phyloP scores from a whole-genome alignment of 2,888 invertebrate genomes.

The Eupithecia inturbata region DNA sequence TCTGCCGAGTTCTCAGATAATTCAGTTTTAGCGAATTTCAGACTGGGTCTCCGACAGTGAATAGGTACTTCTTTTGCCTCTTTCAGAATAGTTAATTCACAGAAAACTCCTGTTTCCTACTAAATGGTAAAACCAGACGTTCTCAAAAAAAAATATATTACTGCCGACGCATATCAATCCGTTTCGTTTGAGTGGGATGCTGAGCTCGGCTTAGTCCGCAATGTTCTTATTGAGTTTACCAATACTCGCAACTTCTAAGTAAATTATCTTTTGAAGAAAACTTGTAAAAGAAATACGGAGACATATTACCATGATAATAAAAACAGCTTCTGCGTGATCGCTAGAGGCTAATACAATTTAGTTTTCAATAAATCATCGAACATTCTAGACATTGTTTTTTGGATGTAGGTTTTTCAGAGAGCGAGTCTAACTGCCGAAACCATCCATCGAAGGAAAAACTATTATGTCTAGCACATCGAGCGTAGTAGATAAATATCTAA shows the following conservation, averaged over 20 bases:
- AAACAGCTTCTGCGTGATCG: constrained; percentile 10
- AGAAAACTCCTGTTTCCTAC: not conserved
- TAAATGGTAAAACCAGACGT: not conserved
- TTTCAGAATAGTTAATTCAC: not conserved
- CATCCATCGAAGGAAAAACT: constrained; percentile 27
- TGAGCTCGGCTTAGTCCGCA: constrained; percentile 21
- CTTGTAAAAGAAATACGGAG: constrained; percentile 14
- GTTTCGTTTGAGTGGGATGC: constrained; percentile 22
- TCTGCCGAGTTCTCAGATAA: not conserved
- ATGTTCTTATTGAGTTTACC: constrained; percentile 25
- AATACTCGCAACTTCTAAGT: constrained; percentile 16
- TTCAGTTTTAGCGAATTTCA: not conserved
- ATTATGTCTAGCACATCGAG: constrained; percentile 29
- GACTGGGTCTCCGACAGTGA: not conserved
- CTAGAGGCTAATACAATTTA: not conserved
- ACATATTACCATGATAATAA: constrained; percentile 2
- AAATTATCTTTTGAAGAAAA: constrained; percentile 17
- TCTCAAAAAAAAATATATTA: constrained; percentile 21
- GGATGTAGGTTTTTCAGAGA: not conserved
- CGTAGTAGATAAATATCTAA: constrained; percentile 41
- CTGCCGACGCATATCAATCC: constrained; percentile 8
- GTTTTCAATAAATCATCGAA: constrained; percentile 5
- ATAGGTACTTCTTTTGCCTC: not conserved
- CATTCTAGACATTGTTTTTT: not conserved
- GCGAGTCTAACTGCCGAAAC: constrained; percentile 22